A percentile compares a stretch with the other conserved stretches of the same genome.
phyloP scores from a whole-genome alignment of 2,888 invertebrate genomes.

The Eustalomyia histrio region DNA sequence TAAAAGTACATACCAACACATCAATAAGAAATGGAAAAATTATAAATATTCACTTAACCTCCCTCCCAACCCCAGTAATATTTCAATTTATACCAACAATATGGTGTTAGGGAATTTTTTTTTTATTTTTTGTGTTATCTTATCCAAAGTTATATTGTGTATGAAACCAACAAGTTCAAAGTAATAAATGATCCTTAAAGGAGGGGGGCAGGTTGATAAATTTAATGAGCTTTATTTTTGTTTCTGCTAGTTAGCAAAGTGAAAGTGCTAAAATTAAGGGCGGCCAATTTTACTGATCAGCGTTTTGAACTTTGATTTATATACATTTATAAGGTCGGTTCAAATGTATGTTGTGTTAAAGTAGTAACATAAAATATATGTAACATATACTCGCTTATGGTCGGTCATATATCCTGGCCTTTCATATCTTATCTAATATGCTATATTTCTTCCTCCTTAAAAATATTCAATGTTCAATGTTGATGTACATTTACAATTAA shows the following conservation, averaged over 20 bases:
- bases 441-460: conserved; percentile 47
- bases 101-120: conserved; percentile 21
- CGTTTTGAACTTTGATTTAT: conserved; percentile 69
- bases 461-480: conserved; percentile 43
- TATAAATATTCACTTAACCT: conserved; percentile 24
- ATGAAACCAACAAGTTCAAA: conserved; percentile 72
- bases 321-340: not conserved
- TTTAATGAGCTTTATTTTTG: conserved; percentile 73
- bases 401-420: not conserved
- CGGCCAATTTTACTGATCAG: conserved; percentile 66
- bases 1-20: conserved; percentile 48
- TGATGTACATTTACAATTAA: conserved; percentile 63
- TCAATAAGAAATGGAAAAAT: conserved; percentile 45
- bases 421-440: conserved; percentile 50
- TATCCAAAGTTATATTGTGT: conserved; percentile 52
- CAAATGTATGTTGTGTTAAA: conserved; percentile 25
- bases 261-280: conserved; percentile 37
- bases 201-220: conserved; percentile 64
- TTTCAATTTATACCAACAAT: conserved; percentile 36
- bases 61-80: conserved; percentile 45
- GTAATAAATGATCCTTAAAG: conserved; percentile 75
- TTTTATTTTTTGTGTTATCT: no score
- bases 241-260: conserved; percentile 6
- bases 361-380: not conserved
- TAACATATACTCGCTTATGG: not conserved